These are phyloP conservation scores for Pitta sordida DNA, from an alignment of 2,113 vertebrate species.

Conservation along the genomic window DNA sequence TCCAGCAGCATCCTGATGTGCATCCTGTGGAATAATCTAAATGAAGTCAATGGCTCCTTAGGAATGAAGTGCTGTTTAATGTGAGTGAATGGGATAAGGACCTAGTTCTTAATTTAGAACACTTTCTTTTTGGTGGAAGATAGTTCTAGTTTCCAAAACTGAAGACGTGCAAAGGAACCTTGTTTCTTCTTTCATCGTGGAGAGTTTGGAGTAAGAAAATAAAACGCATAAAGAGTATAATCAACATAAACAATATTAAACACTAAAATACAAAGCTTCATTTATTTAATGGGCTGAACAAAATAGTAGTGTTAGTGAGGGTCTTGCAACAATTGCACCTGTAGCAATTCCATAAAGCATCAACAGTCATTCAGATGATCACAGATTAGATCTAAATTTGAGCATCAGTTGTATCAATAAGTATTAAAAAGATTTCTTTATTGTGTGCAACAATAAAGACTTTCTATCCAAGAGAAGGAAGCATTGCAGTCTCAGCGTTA, in stretches of 20 bases:
- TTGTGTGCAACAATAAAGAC: background rate
- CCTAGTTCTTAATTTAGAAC: background rate
- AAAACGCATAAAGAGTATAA: background rate
- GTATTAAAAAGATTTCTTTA: background rate
- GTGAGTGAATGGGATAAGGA: background rate
- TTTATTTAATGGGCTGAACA: background rate
- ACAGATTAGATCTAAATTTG: background rate
- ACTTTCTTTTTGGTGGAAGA: background rate
- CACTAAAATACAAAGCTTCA: background rate
- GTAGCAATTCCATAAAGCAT: background rate
- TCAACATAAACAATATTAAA: background rate
- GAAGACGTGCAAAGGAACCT: background rate
- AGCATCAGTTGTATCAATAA: background rate
- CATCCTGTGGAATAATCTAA: background rate
- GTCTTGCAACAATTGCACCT: background rate
- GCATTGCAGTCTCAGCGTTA: accelerated
- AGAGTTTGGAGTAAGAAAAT: background rate
- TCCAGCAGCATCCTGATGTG: slow-evolving; percentile 1
- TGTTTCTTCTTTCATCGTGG: background rate
- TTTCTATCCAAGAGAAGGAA: background rate
- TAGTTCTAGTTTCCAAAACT: background rate
- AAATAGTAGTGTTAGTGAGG: background rate
- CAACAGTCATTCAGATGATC: background rate
- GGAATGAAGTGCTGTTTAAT: slow-evolving; percentile 23
- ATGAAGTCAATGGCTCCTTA: slow-evolving; percentile 1